Conservation (phyloP, 2,888 invertebrate species). For the Arrhopalites spinosus region DNA sequence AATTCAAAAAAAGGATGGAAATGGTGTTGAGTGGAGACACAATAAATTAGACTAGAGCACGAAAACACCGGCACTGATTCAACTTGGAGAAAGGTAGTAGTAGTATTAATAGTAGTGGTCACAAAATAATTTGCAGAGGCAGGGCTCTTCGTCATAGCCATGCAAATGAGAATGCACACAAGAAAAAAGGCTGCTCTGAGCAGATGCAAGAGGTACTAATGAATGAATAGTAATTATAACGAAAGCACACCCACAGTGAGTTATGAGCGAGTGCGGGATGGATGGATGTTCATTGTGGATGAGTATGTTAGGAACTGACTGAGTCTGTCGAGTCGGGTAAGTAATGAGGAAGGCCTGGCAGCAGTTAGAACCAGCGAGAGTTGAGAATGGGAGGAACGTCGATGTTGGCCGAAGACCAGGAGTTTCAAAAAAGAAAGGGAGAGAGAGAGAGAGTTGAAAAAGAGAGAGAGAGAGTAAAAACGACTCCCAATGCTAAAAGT, state of each 20-base stretch:
- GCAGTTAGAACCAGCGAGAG: conserved; percentile 10
- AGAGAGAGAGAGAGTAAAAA: conserved; percentile 20
- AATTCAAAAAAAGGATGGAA: no score
- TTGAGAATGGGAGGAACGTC: conserved; percentile 31
- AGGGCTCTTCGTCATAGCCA: conserved; percentile 26
- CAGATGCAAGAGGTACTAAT: conserved; percentile 55
- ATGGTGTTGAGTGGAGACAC: not conserved
- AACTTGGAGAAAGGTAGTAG: not conserved
- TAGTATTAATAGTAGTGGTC: conserved; percentile 10
- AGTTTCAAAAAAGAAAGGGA: conserved; percentile 22
- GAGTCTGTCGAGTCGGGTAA: conserved; percentile 31
- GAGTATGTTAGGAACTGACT: conserved; percentile 27
- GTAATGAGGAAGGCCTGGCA: conserved; percentile 38
- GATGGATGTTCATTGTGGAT: conserved; percentile 38
- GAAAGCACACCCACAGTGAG: conserved; percentile 54
- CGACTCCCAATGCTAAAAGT: conserved; percentile 44
- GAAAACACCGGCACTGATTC: not conserved
- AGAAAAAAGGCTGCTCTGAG: conserved; percentile 46
- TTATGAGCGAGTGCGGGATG: conserved; percentile 35
- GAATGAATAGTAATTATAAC: conserved; percentile 56
- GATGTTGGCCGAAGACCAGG: conserved; percentile 28
- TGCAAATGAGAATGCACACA: conserved; percentile 30
- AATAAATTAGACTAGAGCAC: not conserved
- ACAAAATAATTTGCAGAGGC: conserved; percentile 26
- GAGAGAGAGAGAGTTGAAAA: conserved; percentile 19